Evolutionary conservation across 2,797 vertebrate genomes (phyloP).

Genomic region (Aplochiton taeniatus): DNA sequence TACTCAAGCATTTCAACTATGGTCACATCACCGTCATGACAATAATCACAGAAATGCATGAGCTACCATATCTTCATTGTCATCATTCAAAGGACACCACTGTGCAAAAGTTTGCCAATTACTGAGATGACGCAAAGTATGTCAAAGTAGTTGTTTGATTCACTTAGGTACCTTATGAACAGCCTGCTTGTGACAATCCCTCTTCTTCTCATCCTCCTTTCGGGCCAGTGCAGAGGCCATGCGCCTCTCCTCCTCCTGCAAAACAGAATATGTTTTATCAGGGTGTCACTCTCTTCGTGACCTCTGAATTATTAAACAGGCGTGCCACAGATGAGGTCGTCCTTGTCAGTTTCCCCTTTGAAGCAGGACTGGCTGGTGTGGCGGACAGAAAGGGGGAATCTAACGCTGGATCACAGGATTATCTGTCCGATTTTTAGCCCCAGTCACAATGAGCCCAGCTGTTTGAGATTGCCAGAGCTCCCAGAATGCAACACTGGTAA

Average conservation of each 20-base stretch:
- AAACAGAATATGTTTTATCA: constrained; percentile 58
- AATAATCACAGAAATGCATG: too few relatives aligned
- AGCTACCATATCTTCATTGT: too few relatives aligned
- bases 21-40: too few relatives aligned
- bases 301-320: constrained; percentile 53
- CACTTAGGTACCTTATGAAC: constrained; percentile 86
- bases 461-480: constrained; percentile 64
- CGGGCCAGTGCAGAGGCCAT: constrained; percentile 89
- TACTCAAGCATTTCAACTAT: too few relatives aligned
- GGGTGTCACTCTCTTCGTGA: constrained; percentile 57
- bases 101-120: too few relatives aligned
- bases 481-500: constrained; percentile 72
- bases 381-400: constrained; percentile 13
- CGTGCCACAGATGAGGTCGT: not conserved
- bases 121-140: too few relatives aligned
- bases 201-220: constrained; percentile 97
- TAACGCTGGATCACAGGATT: constrained; percentile 65
- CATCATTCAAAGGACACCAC: too few relatives aligned
- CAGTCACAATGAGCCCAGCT: constrained; percentile 66
- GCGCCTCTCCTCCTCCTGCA: constrained; percentile 97
- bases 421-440: constrained; percentile 65
- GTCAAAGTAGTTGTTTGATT: not conserved
- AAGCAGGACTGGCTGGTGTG: not conserved
- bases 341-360: not conserved
- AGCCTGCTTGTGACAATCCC: constrained; percentile 91